Conservation (phyloP, 1,140 invertebrate genomes). For the Acromyrmex charruanus region DNA sequence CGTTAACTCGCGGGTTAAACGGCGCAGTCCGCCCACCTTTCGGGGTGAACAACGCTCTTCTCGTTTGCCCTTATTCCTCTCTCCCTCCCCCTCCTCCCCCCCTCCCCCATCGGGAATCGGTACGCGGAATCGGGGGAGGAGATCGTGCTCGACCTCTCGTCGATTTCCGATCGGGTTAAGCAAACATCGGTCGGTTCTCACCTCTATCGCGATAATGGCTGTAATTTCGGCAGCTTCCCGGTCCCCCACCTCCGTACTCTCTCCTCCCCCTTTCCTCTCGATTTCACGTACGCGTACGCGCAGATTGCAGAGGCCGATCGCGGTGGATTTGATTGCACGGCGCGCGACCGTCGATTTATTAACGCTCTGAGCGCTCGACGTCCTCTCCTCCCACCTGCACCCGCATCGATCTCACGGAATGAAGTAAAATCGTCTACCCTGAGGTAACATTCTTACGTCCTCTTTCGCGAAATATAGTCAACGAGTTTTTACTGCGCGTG, state of each 20-base stretch:
- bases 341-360: slow-evolving; percentile 77
- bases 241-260: neutral
- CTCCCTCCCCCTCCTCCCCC: neutral
- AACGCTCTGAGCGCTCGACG: slow-evolving; percentile 54
- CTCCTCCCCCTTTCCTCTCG: neutral
- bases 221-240: slow-evolving; percentile 75
- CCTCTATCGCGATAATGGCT: slow-evolving; percentile 79
- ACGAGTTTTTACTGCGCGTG: neutral
- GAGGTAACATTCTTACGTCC: slow-evolving; percentile 19
- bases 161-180: slow-evolving; percentile 75
- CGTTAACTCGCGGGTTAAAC: slow-evolving; percentile 79
- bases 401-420: slow-evolving; percentile 20
- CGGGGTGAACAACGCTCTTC: slow-evolving; percentile 58
- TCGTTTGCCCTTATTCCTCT: slow-evolving; percentile 10
- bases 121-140: slow-evolving; percentile 7
- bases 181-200: slow-evolving; percentile 77
- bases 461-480: slow-evolving; percentile 19
- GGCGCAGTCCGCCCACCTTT: slow-evolving; percentile 72
- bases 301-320: slow-evolving; percentile 73
- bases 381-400: slow-evolving; percentile 1
- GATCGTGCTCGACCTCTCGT: slow-evolving; percentile 67
- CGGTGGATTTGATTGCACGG: slow-evolving; percentile 74
- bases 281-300: slow-evolving; percentile 65
- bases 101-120: neutral
- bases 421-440: slow-evolving; percentile 26